Conservation (phyloP, 2,797 vertebrate species). For the Molothrus ater region DNA sequence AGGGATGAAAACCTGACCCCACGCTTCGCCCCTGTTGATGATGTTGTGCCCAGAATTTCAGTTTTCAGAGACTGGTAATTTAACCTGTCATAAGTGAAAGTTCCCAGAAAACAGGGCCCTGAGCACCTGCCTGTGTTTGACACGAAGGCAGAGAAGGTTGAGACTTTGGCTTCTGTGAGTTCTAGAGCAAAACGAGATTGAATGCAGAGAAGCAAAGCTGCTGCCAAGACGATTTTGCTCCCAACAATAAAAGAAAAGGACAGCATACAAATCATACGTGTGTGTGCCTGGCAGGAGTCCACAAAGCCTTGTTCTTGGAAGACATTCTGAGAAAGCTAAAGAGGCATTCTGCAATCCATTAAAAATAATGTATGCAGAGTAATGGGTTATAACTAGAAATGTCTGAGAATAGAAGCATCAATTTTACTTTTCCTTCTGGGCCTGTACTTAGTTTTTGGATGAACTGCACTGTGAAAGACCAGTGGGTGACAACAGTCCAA, state of each 20-base stretch:
- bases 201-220: not conserved
- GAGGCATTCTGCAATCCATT: constrained; percentile 17
- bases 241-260: not conserved
- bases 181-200: not conserved
- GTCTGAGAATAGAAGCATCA: not conserved
- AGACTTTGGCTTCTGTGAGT: not conserved
- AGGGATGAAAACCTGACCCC: not conserved
- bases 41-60: not conserved
- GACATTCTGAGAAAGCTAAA: constrained; percentile 31
- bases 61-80: not conserved
- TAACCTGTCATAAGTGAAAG: not conserved
- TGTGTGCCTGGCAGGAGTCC: constrained; percentile 36
- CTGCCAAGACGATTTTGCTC: constrained; percentile 30
- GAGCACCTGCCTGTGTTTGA: not conserved
- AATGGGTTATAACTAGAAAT: constrained; percentile 10
- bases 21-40: rapidly evolving
- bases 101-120: not conserved
- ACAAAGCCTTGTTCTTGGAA: constrained; percentile 42
- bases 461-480: not conserved
- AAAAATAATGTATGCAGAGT: constrained; percentile 28
- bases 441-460: not conserved
- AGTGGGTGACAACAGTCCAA: not conserved
- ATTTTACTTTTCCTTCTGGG: constrained; percentile 6
- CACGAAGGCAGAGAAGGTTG: not conserved
- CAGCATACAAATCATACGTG: not conserved